Conservation (phyloP, 1,140 invertebrate genomes). For the Conus ventricosus region DNA sequence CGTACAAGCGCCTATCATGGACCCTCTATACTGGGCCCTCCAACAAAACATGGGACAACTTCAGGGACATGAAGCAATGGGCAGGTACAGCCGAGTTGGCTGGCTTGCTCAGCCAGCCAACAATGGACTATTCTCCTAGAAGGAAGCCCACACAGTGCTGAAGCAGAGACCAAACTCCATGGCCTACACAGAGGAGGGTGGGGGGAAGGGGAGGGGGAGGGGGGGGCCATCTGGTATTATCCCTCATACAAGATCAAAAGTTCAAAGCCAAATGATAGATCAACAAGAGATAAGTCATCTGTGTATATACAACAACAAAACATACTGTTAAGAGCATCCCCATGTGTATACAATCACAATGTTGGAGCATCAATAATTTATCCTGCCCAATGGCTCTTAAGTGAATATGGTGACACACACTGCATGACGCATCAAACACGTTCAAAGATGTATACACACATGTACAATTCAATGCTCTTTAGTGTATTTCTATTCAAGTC, state of each 20-base stretch:
- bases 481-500: neutral
- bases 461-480: neutral
- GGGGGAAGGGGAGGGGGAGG: neutral
- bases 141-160: neutral
- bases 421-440: neutral
- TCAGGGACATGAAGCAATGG: neutral
- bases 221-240: neutral
- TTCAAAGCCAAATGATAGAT: neutral
- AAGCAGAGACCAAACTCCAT: neutral
- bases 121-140: neutral
- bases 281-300: slow-evolving; percentile 17
- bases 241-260: neutral
- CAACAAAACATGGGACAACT: neutral
- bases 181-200: neutral
- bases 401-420: neutral
- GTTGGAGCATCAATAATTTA: slow-evolving; percentile 31
- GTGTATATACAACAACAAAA: slow-evolving; percentile 23
- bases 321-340: slow-evolving; percentile 4
- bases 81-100: neutral
- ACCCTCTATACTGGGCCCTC: neutral
- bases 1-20: neutral
- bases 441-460: neutral
- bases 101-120: neutral
- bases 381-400: neutral
- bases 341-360: slow-evolving; percentile 19